Evolutionary conservation across 2,797 vertebrate species (phyloP), one percentile per base, ranked within the genome.

Genomic region (Loriculus beryllinus): DNA sequence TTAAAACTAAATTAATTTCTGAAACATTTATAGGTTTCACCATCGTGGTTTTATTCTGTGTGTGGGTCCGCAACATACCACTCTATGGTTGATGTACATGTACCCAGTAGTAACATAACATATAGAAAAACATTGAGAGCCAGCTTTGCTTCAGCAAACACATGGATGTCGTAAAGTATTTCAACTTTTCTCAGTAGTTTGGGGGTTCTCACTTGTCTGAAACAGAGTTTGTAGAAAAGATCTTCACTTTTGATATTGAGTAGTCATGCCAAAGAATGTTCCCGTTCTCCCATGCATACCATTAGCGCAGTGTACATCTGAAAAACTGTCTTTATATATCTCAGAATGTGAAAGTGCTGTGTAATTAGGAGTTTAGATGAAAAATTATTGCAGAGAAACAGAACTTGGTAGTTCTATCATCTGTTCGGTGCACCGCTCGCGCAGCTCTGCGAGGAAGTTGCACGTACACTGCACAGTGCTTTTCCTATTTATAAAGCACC

Each of bases 221-320:
- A 79, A 16, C 18, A n/a, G 56, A 82, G 77, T 77, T 94, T 76
- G 74, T 51, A 91, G 87, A 62, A 69, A 52, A 1, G 1, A 29
- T 74, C 93, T 96, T 92, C 2, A 0, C 70, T 96, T 88, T 75
- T 47, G 48, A 26, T 96, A 37, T 20, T 15, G 77, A 95, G 74
- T 37, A 42, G 43, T 59, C 81, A 70, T 62, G 93, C 93, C 92
- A 96, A 72, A 72, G 92, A 89, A 92, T 40, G 2, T 84, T 91
- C 91, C 70, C 6, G 12, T 74, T 93, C 86, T 94, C 85, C 75
- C 68, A 45, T 94, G 96, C 93, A 97, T 96, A 86, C 82, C 92
- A 96, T 96, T 95, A 96, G 93, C 92, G 90, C 95, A 92, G 91
- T 94, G 92, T 96, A 95, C 95, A 88, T 92, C 80, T 92, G 92